These are phyloP conservation scores for Muschampia staudingeri DNA, from an alignment of 2,888 invertebrate genomes.

Conservation along the genomic window DNA sequence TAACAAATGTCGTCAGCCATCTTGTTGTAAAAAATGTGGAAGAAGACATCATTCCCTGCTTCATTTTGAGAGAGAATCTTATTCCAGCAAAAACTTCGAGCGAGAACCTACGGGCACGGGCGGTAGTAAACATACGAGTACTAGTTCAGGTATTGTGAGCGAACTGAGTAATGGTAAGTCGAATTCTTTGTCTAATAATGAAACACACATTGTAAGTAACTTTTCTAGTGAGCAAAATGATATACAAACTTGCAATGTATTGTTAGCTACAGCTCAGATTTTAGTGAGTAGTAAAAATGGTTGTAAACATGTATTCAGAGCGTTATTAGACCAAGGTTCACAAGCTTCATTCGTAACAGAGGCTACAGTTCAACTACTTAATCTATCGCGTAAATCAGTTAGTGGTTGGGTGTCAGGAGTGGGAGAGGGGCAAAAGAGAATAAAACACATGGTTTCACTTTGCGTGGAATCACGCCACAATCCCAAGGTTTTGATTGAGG, in stretches of 20 bases:
- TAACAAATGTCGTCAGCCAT: conserved; percentile 47
- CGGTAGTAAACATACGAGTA: too few species aligned
- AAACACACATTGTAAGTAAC: not conserved
- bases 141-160: not conserved
- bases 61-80: conserved; percentile 42
- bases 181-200: not conserved
- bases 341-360: conserved; percentile 40
- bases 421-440: conserved; percentile 53
- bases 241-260: conserved; percentile 13
- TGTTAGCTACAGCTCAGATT: conserved; percentile 53
- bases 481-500: conserved; percentile 43
- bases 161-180: not conserved
- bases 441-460: conserved; percentile 54
- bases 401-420: conserved; percentile 60
- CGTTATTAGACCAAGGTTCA: conserved; percentile 55
- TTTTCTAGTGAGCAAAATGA: not conserved
- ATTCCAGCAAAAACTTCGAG: not conserved
- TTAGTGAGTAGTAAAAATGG: conserved; percentile 41
- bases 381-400: conserved; percentile 41
- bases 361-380: conserved; percentile 33
- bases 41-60: conserved; percentile 60
- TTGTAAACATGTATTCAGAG: conserved; percentile 43
- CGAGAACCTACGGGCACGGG: too few species aligned
- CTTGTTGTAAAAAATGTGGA: conserved; percentile 57
- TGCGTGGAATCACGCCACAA: conserved; percentile 46